Base-by-base conservation (phyloP, 1,140 invertebrate species). In the Aphis craccivora region DNA sequence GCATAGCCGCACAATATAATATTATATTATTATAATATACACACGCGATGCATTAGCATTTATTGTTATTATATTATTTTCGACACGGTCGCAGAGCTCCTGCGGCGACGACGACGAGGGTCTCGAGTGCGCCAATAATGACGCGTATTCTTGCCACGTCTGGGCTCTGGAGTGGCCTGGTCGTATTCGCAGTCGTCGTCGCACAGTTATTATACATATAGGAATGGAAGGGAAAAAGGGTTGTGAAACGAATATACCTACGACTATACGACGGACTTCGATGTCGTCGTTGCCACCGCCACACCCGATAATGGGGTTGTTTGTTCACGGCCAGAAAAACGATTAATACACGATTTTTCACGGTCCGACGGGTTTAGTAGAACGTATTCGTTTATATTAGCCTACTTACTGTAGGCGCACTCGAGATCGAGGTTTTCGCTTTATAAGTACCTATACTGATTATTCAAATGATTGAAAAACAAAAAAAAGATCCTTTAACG, bases 21-120 rank as follows among this genome's bases (percentile, higher is more conserved):
- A 53, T 53, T 5, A 37, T 90, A 90, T 55, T 48, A 30, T 25
- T n/a, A 87, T 20, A 35, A 37, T 55, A 40, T 30, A 60, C 37
- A 30, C 55, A 14, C 40, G 18, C 30, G 25, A 6, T 5, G 89
- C 55, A 90, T 90, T 90, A 67, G 89, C 53, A 67, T 67, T 67
- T 67, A 90, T 90, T 90, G 53, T 90, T 67, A 90, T 90, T 88
- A 48, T 86, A 90, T 60, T 90, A 90, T 90, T 90, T 90, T 67
- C 89, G 89, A 90, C 55, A 90, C 55, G 89, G 89, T 90, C 22
- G n/a, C 51, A 76, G 43, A n/a, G n/a, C n/a, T n/a, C n/a, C 86
- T 67, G 30, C 53, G 37, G 89, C 14, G 37, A 40, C 14, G 55
- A 67, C 53, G 55, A 43, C 89, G 37, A 37, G 45, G 53, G 48